These are phyloP conservation scores for Talpa occidentalis DNA, from an alignment of 2,113 vertebrate species.

Conservation along the genomic window DNA sequence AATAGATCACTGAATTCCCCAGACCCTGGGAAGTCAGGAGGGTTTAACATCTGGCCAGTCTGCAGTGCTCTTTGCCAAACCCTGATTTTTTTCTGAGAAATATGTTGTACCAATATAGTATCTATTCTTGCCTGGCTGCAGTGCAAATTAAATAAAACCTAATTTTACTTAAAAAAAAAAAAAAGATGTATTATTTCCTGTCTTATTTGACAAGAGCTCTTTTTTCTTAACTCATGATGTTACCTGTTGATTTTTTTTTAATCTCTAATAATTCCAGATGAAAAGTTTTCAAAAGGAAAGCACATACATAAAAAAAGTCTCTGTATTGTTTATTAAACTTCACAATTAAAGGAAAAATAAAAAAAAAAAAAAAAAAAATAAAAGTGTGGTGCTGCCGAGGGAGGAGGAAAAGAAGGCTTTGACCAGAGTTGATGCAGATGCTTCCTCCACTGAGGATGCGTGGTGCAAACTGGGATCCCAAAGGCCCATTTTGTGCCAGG, in stretches of 20 bases:
- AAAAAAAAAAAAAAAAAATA: no score
- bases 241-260: background rate
- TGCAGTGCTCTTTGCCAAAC: background rate
- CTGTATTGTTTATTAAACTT: background rate
- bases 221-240: background rate
- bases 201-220: background rate
- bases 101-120: background rate
- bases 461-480: background rate
- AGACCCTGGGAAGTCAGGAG: background rate
- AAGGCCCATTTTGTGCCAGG: background rate
- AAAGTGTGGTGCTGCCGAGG: background rate
- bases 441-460: accelerated
- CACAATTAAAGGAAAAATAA: constrained; percentile 6
- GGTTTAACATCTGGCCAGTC: background rate
- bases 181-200: background rate
- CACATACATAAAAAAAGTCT: background rate
- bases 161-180: constrained; percentile 65
- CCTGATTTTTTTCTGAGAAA: background rate
- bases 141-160: constrained; percentile 8
- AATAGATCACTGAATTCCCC: background rate
- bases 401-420: background rate
- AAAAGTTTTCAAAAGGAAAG: constrained; percentile 22
- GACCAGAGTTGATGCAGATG: accelerated
- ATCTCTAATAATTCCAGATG: background rate
- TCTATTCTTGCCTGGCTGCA: background rate